Evolutionary conservation across 2,797 vertebrate species (phyloP), one percentile per base, ranked within the genome.

Genomic region (Chloroceryle inda): DNA sequence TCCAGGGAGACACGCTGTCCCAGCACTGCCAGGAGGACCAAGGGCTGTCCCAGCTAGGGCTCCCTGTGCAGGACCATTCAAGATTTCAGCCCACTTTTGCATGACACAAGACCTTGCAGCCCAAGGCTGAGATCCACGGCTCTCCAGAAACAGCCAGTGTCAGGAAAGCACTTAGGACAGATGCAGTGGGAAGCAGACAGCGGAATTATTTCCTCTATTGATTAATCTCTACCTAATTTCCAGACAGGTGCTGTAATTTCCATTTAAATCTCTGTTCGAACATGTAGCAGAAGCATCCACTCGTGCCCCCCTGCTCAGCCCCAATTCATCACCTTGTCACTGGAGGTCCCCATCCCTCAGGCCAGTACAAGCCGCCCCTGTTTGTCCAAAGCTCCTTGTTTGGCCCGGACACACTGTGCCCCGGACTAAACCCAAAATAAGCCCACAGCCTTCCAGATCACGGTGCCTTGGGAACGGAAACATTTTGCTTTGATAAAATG

Each of bases 381-480:
- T 45, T 20, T 58, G 44, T 49, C 37, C 38, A 82, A 77, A 90
- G 40, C 11, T 84, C 27, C 66, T 75, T 74, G 29, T 80, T 35
- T 72, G 85, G 45, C 72, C 81, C 58, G 58, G 56, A 68, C 20
- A 5, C 3, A 3, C 33, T 62, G 37, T 67, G 85, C 37, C 37
- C 66, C 23, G 1, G 79, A 68, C 66, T 81, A 29, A 91, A 93
- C 76, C 31, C 38, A 63, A 96, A 95, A 91, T 6, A 94, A 93
- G 74, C 53, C 49, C 58, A 11, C 44, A 78, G 76, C 50, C 58
- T 88, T 81, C 58, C 85, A 91, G 83, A 91, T 72, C 79, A 75
- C 73, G 86, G 74, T 59, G 58, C 67, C 85, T 80, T 92, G 95
- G 89, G 83, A 95, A 95, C n/a, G 66, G 90, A 97, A 96, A 44